Conservation (phyloP, 2,888 invertebrate species). For the Lasius fuliginosus region DNA sequence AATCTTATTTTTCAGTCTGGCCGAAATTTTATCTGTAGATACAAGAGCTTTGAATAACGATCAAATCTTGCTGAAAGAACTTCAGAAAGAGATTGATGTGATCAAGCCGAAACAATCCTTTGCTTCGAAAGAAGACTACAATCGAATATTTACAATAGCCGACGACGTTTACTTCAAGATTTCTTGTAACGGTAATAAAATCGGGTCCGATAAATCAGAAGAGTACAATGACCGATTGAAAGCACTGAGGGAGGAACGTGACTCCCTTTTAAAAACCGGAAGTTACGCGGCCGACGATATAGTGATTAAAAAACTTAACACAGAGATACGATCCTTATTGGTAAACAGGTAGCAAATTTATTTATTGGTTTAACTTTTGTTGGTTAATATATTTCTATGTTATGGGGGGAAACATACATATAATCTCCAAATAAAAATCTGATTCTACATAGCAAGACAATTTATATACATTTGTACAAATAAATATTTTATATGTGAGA, state of each 20-base stretch:
- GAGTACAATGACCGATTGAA: constrained; percentile 86
- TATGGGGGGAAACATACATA: background rate
- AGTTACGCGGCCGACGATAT: constrained; percentile 86
- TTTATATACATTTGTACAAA: constrained; percentile 55
- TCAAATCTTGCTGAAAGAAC: constrained; percentile 79
- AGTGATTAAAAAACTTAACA: constrained; percentile 87
- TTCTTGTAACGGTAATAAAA: constrained; percentile 62
- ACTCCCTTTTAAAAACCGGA: constrained; percentile 87
- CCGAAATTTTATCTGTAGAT: constrained; percentile 81
- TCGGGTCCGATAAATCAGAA: constrained; percentile 80
- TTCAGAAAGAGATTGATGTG: constrained; percentile 82
- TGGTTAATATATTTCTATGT: constrained; percentile 30
- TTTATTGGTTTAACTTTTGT: constrained; percentile 17
- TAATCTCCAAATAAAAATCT: constrained; percentile 1
- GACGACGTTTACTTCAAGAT: constrained; percentile 68
- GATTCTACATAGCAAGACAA: background rate
- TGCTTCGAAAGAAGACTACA: constrained; percentile 52
- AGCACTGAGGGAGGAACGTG: constrained; percentile 87
- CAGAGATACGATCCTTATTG: constrained; percentile 87
- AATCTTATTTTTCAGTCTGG: constrained; percentile 74
- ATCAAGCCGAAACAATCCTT: constrained; percentile 77
- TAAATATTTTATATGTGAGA: constrained; percentile 55
- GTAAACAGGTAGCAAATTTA: constrained; percentile 80
- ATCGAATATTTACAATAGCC: constrained; percentile 67
- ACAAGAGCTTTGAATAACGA: constrained; percentile 81